Conservation (phyloP, 2,113 vertebrate species). For the Puma concolor region DNA sequence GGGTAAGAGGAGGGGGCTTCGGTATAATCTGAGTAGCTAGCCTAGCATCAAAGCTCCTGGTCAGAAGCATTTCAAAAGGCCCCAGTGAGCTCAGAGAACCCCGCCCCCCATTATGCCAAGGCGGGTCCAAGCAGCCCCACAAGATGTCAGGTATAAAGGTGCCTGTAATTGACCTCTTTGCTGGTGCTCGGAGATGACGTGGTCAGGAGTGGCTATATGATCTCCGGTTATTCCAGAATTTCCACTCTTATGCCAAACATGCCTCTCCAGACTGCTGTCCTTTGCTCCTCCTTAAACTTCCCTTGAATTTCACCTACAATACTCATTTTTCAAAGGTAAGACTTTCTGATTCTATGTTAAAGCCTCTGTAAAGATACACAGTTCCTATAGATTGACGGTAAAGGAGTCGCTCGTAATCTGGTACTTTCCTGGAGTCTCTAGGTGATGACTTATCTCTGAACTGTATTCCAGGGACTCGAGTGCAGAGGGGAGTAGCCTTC, state of each 20-base stretch:
- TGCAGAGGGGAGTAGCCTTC: neutral
- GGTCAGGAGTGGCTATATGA: constrained; percentile 76
- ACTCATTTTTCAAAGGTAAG: constrained; percentile 56
- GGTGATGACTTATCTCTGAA: neutral
- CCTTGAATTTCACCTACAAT: neutral
- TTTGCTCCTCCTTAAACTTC: neutral
- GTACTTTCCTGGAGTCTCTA: neutral
- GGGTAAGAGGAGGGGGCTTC: neutral
- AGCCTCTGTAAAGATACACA: neutral
- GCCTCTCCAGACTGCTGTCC: neutral
- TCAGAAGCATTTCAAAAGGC: neutral
- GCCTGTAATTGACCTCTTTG: constrained; percentile 41
- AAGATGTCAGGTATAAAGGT: neutral
- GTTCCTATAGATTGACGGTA: fast-evolving
- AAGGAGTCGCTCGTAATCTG: fast-evolving
- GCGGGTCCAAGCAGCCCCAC: neutral
- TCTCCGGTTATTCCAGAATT: constrained; percentile 81
- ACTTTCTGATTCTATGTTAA: fast-evolving
- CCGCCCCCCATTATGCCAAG: neutral
- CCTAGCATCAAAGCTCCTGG: neutral
- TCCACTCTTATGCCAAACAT: constrained; percentile 64
- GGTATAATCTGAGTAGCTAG: neutral
- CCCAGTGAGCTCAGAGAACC: neutral
- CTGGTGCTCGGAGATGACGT: constrained; percentile 37
- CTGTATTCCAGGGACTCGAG: neutral